These are phyloP conservation scores for Diadegma fenestrale DNA, from an alignment of 2,888 invertebrate species.

Conservation along the genomic window DNA sequence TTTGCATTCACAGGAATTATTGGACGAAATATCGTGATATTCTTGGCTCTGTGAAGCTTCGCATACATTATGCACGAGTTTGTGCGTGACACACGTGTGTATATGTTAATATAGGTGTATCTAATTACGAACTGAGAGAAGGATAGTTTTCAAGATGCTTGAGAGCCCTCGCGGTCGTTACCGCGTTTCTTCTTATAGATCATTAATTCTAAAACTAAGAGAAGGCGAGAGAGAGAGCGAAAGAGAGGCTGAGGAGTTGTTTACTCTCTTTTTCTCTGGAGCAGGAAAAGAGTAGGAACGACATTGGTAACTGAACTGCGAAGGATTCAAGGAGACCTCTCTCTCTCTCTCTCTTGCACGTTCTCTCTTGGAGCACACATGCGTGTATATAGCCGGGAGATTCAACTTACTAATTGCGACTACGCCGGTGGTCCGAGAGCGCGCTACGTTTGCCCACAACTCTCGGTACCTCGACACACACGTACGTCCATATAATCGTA, in stretches of 20 bases:
- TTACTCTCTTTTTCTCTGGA: conserved; percentile 10
- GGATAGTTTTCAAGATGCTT: conserved; percentile 66
- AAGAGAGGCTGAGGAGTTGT: too few relatives aligned
- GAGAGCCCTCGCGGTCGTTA: conserved; percentile 73
- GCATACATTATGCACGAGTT: conserved; percentile 37
- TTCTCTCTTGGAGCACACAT: conserved; percentile 71
- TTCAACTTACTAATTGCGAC: conserved; percentile 83
- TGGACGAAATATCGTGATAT: conserved; percentile 19
- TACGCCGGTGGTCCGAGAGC: conserved; percentile 79
- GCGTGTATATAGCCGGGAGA: conserved; percentile 76
- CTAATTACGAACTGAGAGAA: conserved; percentile 65
- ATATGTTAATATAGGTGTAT: conserved; percentile 45
- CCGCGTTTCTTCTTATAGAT: conserved; percentile 77
- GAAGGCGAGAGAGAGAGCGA: conserved; percentile 20
- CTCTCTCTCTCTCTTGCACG: conserved; percentile 48
- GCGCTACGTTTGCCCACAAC: conserved; percentile 57
- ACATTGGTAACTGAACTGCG: conserved; percentile 56
- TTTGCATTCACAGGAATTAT: conserved; percentile 30
- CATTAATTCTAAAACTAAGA: conserved; percentile 78
- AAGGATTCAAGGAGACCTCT: conserved; percentile 68
- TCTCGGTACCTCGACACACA: conserved; percentile 54
- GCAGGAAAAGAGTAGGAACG: conserved; percentile 64
- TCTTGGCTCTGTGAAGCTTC: not conserved
- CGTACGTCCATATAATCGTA: conserved; percentile 36
- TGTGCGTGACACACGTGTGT: conserved; percentile 37